These are phyloP conservation scores for Aphis gossypii DNA, from an alignment of 1,140 invertebrate species.

Conservation along the genomic window DNA sequence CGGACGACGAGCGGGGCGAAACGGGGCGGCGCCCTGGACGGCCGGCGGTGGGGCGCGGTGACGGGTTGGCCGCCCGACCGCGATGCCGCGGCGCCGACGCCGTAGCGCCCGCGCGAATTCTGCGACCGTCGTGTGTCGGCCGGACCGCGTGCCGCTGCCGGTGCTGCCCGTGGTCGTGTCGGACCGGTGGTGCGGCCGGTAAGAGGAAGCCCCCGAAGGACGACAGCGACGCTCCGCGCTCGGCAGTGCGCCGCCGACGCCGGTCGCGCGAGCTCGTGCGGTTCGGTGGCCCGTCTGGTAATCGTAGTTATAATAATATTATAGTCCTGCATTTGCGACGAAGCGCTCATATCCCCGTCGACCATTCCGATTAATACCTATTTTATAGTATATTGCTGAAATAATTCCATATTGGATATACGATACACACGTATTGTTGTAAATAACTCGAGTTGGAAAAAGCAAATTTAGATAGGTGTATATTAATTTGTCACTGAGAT, in stretches of 20 bases:
- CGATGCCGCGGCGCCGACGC: neutral
- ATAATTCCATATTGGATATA: too few species aligned
- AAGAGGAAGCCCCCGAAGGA: neutral
- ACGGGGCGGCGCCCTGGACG: slow-evolving; percentile 45
- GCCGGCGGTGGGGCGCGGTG: slow-evolving; percentile 17
- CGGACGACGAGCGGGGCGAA: neutral
- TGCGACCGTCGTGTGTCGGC: too few species aligned
- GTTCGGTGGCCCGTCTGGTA: too few species aligned
- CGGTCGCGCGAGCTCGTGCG: neutral
- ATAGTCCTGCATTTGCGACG: too few species aligned
- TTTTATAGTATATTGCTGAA: too few species aligned
- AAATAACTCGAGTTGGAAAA: too few species aligned
- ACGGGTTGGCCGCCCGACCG: slow-evolving; percentile 38
- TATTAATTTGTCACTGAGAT: too few species aligned
- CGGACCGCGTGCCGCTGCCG: neutral
- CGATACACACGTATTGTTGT: too few species aligned
- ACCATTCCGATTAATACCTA: too few species aligned
- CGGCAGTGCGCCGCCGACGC: neutral
- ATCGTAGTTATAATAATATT: too few species aligned
- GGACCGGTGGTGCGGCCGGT: neutral
- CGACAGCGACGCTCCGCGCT: neutral
- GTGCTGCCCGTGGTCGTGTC: neutral
- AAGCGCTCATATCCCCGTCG: too few species aligned
- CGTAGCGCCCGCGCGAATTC: neutral
- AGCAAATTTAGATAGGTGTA: too few species aligned